Evolutionary conservation across 1,140 invertebrate species (phyloP).

Genomic region (Bombus breviceps): DNA sequence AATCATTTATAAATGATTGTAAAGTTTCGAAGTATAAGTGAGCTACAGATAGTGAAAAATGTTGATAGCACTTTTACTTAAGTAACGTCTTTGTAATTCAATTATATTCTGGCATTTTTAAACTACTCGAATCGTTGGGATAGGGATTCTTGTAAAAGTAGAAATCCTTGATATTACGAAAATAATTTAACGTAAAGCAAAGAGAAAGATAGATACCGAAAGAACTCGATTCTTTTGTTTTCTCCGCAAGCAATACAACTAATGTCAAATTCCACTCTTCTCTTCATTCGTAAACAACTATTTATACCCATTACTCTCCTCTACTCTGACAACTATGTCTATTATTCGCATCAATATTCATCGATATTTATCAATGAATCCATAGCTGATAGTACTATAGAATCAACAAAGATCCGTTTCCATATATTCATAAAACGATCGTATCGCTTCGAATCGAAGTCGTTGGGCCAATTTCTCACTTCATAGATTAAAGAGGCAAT

Average conservation of each 20-base stretch:
- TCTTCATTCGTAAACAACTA: background rate
- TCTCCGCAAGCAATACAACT: background rate
- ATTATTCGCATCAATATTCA: background rate
- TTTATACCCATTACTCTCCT: background rate
- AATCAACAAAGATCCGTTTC: background rate
- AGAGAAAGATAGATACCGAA: no score
- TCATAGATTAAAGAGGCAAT: background rate
- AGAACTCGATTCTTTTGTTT: background rate
- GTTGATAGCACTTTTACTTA: background rate
- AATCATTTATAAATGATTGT: background rate
- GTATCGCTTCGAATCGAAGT: background rate
- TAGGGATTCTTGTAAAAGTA: background rate
- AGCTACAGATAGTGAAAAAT: background rate
- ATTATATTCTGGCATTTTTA: background rate
- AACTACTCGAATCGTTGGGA: background rate
- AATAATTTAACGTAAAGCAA: background rate
- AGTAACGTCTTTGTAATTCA: background rate
- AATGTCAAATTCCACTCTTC: background rate
- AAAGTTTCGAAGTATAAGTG: background rate
- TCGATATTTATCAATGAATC: background rate
- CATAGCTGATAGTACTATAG: background rate
- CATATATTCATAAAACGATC: background rate
- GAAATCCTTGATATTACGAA: background rate
- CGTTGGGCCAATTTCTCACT: conserved; percentile 11
- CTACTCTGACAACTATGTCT: background rate